Conservation (phyloP, 2,888 invertebrate species). For the Steinernema scapterisci region DNA sequence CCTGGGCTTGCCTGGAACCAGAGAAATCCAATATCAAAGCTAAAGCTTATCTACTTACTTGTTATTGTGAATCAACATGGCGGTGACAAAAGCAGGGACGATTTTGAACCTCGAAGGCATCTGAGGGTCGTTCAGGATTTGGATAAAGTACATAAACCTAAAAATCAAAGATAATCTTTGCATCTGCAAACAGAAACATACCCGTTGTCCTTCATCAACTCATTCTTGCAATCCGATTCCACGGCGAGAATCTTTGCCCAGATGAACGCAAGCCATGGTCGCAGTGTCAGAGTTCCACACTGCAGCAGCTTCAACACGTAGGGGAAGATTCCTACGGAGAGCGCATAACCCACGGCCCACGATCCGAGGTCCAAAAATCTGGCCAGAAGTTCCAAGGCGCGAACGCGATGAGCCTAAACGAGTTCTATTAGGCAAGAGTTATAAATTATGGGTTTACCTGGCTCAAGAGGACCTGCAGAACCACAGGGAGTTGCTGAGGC, state of each 20-base stretch:
- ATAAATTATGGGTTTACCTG: slow-evolving; percentile 47
- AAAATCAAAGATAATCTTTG: neutral
- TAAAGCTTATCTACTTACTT: slow-evolving; percentile 36
- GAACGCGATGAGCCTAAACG: slow-evolving; percentile 83
- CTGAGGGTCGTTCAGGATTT: slow-evolving; percentile 84
- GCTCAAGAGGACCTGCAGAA: slow-evolving; percentile 78
- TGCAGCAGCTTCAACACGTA: slow-evolving; percentile 95
- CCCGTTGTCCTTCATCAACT: slow-evolving; percentile 71
- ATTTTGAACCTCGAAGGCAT: slow-evolving; percentile 85
- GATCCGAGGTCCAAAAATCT: slow-evolving; percentile 90
- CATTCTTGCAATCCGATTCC: slow-evolving; percentile 91
- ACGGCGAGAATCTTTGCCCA: slow-evolving; percentile 97
- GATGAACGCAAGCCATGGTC: slow-evolving; percentile 91
- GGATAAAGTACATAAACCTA: slow-evolving; percentile 75
- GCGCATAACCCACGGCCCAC: slow-evolving; percentile 84
- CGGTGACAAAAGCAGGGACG: slow-evolving; percentile 90
- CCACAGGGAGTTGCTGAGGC: slow-evolving; percentile 94
- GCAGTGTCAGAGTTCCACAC: slow-evolving; percentile 72
- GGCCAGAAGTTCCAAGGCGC: slow-evolving; percentile 90
- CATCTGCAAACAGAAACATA: slow-evolving; percentile 36
- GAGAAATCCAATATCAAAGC: too few species aligned
- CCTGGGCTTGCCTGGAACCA: slow-evolving; percentile 69
- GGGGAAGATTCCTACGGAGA: slow-evolving; percentile 95
- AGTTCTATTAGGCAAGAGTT: too few species aligned
- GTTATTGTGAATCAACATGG: slow-evolving; percentile 88